Conservation (phyloP, 1,140 invertebrate genomes). For the Drosophila elegans region DNA sequence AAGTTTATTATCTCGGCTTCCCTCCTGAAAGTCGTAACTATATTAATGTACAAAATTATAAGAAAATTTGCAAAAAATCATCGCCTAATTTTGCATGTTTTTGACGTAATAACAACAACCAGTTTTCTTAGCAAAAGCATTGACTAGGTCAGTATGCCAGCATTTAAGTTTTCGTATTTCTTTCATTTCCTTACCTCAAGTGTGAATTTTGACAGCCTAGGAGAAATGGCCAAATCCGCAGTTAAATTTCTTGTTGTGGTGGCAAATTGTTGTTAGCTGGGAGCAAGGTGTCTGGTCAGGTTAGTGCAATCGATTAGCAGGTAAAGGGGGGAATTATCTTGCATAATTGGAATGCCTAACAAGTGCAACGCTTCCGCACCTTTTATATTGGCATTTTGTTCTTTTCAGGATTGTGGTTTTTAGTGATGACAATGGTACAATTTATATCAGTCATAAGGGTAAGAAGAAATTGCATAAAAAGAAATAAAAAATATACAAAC, state of each 20-base stretch:
- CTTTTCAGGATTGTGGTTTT: conserved; percentile 10
- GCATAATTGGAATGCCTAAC: conserved; percentile 62
- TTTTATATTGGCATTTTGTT: conserved; percentile 27
- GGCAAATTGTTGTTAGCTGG: conserved; percentile 2
- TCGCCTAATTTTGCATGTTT: conserved; percentile 25
- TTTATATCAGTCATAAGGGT: not conserved
- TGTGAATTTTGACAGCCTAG: conserved; percentile 26
- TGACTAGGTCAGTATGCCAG: conserved; percentile 70
- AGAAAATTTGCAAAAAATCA: conserved; percentile 18
- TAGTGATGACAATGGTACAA: conserved; percentile 8
- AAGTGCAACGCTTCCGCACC: conserved; percentile 61
- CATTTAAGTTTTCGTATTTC: conserved; percentile 22
- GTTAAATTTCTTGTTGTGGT: conserved; percentile 27
- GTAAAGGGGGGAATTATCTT: conserved; percentile 11
- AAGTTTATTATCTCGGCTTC: not conserved
- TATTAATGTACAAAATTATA: not conserved
- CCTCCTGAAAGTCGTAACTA: not conserved
- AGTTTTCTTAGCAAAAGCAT: conserved; percentile 47
- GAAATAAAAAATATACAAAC: too few species aligned
- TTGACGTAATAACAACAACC: conserved; percentile 46
- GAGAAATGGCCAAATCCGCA: conserved; percentile 30
- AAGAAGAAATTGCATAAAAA: too few species aligned
- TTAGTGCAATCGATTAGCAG: conserved; percentile 17
- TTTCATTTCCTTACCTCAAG: conserved; percentile 6
- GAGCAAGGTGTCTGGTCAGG: conserved; percentile 12